Percentiles rank a stretch among this genome's conserved stretches.
phyloP scores from a whole-genome alignment of 2,113 vertebrate genomes.

The Etia nguti region DNA sequence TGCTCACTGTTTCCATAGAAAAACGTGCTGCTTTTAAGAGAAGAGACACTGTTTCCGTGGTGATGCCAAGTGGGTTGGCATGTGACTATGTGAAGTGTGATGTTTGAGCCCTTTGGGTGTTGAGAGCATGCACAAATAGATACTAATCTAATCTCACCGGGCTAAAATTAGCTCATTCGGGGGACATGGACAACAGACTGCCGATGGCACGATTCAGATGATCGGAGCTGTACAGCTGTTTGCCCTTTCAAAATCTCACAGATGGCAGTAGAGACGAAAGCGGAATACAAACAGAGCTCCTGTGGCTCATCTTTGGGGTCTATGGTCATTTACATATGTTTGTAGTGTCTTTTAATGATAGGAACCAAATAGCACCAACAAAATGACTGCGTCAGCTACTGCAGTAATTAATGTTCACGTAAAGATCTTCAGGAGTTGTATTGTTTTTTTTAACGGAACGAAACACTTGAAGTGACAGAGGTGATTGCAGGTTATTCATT shows the following conservation, averaged over 20 bases:
- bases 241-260: conserved; percentile 37
- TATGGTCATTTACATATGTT: background rate
- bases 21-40: background rate
- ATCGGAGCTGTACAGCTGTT: conserved; percentile 48
- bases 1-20: background rate
- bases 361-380: background rate
- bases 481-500: background rate
- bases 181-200: conserved; percentile 21
- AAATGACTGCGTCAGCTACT: background rate
- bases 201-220: conserved; percentile 31
- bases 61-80: background rate
- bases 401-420: background rate
- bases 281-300: background rate
- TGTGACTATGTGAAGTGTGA: conserved; percentile 20
- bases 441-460: background rate
- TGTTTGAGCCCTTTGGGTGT: conserved; percentile 31
- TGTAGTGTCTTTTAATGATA: background rate
- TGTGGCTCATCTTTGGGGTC: background rate
- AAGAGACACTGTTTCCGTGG: background rate
- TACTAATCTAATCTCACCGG: conserved; percentile 54
- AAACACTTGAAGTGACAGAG: background rate
- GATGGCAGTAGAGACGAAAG: conserved; percentile 3
- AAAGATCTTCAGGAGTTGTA: background rate
- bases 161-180: conserved; percentile 51
- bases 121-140: conserved; percentile 30